Base-by-base conservation (phyloP, 1,140 invertebrate species). In the Hirudo medicinalis region DNA sequence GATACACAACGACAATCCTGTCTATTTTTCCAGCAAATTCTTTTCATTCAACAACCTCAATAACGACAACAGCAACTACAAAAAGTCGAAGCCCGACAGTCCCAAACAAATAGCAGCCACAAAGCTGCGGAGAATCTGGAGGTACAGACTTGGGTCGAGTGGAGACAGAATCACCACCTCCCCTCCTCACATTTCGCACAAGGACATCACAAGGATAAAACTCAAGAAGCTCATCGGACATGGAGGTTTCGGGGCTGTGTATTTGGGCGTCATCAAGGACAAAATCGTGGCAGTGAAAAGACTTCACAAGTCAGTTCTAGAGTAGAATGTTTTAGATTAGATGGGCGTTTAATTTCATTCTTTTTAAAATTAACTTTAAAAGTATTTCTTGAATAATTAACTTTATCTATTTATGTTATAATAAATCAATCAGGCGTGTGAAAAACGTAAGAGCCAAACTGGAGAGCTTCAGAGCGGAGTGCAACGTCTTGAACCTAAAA, bases 171-270 rank as follows among this genome's bases (percentile, higher is more conserved):
- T 36, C 19, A 53, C 4, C 43, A 36, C 53, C 17, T 70, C 69
- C 11, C 69, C 69, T 17, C 69, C 69, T 22, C 19, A 70, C 22
- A 54, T 70, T 25, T 25, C 36, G 13, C 17, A n/a, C n/a, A 19
- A 49, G 22, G 69, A 70, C 53, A 70, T 70, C 69, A 25, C 32
- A 13, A 54, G 53, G 69, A 49, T 70, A 19, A 36, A 25, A 40
- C 69, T 70, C 20, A 70, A 70, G 25, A 49, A 49, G 13, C 53
- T 73, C 32, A 53, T 73, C 22, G 72, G 72, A 3, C 22, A 32
- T 17, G 72, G 72, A n/a, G 72, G 72, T 19, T 73, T 73, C 55
- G 72, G 72, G 40, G 43, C 69, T 5, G 72, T 73, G 6, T 73
- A 73, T 36, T 29, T 63, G 22, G 72, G 69, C 5, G 54, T 55